Evolutionary conservation across 2,797 vertebrate genomes (phyloP).

Genomic region (Myotis findleyi): DNA sequence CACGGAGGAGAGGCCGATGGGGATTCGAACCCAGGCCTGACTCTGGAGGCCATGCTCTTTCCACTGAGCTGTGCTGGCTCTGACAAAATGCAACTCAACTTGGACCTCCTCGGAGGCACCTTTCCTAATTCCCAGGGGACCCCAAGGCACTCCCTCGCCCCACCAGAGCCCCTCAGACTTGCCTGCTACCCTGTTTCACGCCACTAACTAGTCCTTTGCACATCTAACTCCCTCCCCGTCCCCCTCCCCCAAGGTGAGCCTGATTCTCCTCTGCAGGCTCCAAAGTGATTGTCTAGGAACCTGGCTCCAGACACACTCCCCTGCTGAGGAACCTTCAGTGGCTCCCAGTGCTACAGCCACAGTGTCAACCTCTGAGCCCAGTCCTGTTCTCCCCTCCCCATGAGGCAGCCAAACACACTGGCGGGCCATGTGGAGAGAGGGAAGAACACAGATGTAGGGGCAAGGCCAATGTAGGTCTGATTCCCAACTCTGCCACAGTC

Average conservation of each 20-base stretch:
- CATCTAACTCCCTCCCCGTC: not conserved
- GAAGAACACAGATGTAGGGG: not conserved
- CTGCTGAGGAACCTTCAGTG: not conserved
- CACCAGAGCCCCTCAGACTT: not conserved
- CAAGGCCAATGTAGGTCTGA: not conserved
- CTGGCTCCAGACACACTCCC: not conserved
- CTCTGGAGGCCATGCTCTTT: not conserved
- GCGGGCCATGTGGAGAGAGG: not conserved
- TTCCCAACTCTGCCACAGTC: not conserved
- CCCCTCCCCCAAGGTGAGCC: fast-evolving
- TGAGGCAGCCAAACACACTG: not conserved
- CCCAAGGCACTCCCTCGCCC: not conserved
- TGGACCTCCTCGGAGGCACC: not conserved
- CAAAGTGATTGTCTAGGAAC: not conserved
- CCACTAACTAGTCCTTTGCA: not conserved
- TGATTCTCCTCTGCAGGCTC: not conserved
- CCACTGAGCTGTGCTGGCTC: not conserved
- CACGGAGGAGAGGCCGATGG: not conserved
- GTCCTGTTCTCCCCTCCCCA: not conserved
- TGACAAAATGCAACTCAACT: not conserved
- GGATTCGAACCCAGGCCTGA: not conserved
- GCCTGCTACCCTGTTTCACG: not conserved
- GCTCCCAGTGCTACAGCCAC: not conserved
- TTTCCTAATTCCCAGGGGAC: not conserved
- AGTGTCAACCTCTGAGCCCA: not conserved